Evolutionary conservation across 2,888 invertebrate species (phyloP).

Genomic region (Synanthedon myopaeformis): DNA sequence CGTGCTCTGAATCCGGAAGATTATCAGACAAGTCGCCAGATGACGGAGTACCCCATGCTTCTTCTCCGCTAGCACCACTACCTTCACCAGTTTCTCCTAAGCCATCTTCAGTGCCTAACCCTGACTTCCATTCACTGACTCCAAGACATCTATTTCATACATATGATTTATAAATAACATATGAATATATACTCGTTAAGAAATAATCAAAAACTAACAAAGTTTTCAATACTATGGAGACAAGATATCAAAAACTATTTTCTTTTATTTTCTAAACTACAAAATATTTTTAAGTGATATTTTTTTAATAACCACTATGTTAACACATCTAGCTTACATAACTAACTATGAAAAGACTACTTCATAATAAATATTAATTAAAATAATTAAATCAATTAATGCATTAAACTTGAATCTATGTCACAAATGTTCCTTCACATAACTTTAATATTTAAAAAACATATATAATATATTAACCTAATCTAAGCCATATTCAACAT

Average conservation of each 20-base stretch:
- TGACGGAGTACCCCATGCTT: constrained; percentile 90
- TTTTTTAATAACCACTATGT: no score
- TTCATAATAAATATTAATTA: no score
- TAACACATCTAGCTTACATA: no score
- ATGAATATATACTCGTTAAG: not conserved
- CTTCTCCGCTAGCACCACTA: constrained; percentile 87
- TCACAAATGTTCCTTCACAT: no score
- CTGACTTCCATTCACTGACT: constrained; percentile 71
- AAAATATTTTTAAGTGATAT: no score
- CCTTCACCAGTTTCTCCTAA: constrained; percentile 76
- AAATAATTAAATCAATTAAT: no score
- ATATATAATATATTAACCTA: no score
- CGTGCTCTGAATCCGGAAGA: constrained; percentile 75
- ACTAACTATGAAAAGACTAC: no score
- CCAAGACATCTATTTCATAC: constrained; percentile 43
- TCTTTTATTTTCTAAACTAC: not conserved
- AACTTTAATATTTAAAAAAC: no score
- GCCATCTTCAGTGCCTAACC: constrained; percentile 73
- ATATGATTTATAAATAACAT: not conserved
- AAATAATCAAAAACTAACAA: not conserved
- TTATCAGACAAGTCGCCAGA: constrained; percentile 87
- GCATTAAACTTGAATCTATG: no score
- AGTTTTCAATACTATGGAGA: not conserved
- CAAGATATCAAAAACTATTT: constrained; percentile 4
- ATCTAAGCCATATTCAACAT: no score